These are phyloP conservation scores for Melinopterus prodromus DNA, from an alignment of 2,888 invertebrate genomes.

Conservation along the genomic window DNA sequence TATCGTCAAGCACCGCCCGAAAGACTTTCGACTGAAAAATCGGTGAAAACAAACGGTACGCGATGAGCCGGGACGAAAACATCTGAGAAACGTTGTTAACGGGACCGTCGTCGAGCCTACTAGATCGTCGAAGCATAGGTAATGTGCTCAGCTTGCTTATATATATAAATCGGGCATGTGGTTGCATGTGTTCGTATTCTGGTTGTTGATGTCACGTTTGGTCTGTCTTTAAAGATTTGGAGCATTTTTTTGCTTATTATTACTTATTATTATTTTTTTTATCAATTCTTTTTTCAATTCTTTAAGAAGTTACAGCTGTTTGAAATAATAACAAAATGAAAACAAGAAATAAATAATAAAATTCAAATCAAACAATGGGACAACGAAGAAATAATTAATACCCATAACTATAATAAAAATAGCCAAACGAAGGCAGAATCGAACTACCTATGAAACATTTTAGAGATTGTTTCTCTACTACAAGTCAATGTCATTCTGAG, in stretches of 20 bases:
- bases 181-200: not conserved
- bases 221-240: not conserved
- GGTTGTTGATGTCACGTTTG: not conserved
- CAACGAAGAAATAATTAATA: no score
- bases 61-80: not conserved
- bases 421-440: no score
- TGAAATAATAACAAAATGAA: no score
- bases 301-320: no score
- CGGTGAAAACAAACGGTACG: not conserved
- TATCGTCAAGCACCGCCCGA: not conserved
- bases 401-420: no score
- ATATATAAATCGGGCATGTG: not conserved
- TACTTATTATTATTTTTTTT: no score
- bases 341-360: no score
- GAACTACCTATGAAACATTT: no score
- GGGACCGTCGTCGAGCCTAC: not conserved
- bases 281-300: no score
- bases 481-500: no score
- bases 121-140: not conserved
- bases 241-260: not conserved
- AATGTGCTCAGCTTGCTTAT: not conserved
- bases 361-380: no score
- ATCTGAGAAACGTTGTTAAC: not conserved
- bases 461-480: no score
- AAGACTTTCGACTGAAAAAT: not conserved